Percentiles rank a stretch among this genome's conserved stretches.
phyloP scores from a whole-genome alignment of 1,140 invertebrate species.

The Bombus vancouverensis region DNA sequence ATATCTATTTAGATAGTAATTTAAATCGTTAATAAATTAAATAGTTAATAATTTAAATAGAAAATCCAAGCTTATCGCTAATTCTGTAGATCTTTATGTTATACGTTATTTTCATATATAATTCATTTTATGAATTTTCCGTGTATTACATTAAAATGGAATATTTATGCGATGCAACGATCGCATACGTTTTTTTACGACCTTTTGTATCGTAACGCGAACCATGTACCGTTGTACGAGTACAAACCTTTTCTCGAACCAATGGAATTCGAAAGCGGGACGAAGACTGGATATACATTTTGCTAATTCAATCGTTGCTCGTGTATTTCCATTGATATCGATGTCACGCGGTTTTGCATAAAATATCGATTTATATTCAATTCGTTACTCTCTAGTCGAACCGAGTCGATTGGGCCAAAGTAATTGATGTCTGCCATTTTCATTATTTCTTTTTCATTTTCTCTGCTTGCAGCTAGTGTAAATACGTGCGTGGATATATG shows the following conservation, averaged over 20 bases:
- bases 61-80: too few relatives aligned
- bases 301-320: slow-evolving; percentile 23
- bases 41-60: too few relatives aligned
- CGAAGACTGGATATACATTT: background rate
- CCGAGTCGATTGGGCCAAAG: slow-evolving; percentile 7
- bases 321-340: slow-evolving; percentile 16
- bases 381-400: slow-evolving; percentile 18
- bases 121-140: background rate
- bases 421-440: slow-evolving; percentile 43
- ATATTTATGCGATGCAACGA: too few relatives aligned
- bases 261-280: background rate
- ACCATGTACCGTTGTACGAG: background rate
- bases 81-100: too few relatives aligned
- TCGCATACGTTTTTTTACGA: too few relatives aligned
- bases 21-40: too few relatives aligned
- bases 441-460: slow-evolving; percentile 8
- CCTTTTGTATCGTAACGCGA: background rate
- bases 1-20: too few relatives aligned
- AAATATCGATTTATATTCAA: slow-evolving; percentile 32
- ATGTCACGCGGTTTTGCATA: slow-evolving; percentile 22
- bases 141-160: background rate
- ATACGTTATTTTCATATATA: background rate
- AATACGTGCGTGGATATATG: background rate
- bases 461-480: background rate
- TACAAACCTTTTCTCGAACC: background rate